Evolutionary conservation across 2,113 vertebrate genomes (phyloP).

Genomic region (Tragulus kanchil): DNA sequence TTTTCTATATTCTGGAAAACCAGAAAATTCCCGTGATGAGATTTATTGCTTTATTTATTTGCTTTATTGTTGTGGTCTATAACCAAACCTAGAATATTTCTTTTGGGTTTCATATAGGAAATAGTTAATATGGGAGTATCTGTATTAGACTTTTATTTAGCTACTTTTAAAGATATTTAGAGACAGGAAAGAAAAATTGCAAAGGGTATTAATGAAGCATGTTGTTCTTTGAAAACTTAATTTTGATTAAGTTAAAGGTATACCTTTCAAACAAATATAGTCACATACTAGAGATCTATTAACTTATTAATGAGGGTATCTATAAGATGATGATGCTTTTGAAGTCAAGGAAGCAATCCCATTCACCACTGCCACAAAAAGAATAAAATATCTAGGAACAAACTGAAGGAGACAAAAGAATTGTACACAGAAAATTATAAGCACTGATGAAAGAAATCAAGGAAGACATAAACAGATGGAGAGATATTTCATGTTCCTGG

Average conservation of each 20-base stretch:
- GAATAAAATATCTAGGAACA: too few relatives aligned
- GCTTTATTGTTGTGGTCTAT: background rate
- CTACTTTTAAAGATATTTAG: background rate
- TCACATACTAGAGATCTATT: background rate
- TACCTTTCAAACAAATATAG: background rate
- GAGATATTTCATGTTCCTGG: too few relatives aligned
- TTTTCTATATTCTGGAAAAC: background rate
- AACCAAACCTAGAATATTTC: background rate
- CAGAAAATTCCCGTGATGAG: background rate
- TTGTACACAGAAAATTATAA: too few relatives aligned
- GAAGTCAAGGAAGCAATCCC: too few relatives aligned
- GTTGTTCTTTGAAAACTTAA: conserved; percentile 51
- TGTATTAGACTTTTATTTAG: conserved; percentile 26
- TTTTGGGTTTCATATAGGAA: too few relatives aligned
- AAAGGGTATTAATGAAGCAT: conserved; percentile 1
- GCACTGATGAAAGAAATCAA: too few relatives aligned
- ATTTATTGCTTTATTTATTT: background rate
- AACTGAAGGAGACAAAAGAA: too few relatives aligned
- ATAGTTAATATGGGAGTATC: background rate
- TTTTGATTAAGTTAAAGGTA: conserved; percentile 27
- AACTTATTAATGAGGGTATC: background rate
- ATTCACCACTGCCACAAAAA: too few relatives aligned
- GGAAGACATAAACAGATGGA: too few relatives aligned
- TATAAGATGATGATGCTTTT: background rate
- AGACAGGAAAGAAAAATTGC: background rate